Conservation (phyloP, 2,888 invertebrate genomes). For the Leucophenga maculata region DNA sequence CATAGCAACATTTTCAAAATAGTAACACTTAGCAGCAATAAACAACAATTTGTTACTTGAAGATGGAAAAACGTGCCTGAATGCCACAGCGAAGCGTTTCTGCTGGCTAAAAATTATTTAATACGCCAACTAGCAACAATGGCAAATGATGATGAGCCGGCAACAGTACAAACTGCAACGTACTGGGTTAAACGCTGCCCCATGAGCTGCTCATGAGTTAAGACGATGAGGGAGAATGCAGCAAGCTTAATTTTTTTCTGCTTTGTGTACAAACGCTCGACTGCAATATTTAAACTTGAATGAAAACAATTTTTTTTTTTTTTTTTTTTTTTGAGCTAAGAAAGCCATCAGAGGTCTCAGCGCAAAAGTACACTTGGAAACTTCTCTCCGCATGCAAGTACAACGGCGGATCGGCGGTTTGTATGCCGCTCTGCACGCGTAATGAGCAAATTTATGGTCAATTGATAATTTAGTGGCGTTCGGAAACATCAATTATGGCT, state of each 20-base stretch:
- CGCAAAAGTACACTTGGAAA: neutral
- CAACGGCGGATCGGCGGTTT: neutral
- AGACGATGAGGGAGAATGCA: neutral
- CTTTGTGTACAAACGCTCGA: neutral
- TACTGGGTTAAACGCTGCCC: conserved; percentile 50
- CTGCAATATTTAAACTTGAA: conserved; percentile 45
- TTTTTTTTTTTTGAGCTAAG: conserved; percentile 3
- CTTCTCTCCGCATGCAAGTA: neutral
- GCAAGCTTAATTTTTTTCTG: neutral
- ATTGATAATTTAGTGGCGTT: conserved; percentile 72
- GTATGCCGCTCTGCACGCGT: conserved; percentile 51
- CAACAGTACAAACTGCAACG: conserved; percentile 35
- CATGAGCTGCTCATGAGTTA: conserved; percentile 31
- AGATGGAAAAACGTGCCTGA: conserved; percentile 36
- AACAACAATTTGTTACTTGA: conserved; percentile 57
- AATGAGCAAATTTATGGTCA: conserved; percentile 72
- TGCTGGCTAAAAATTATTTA: conserved; percentile 57
- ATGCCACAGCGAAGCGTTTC: conserved; percentile 13
- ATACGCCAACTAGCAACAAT: conserved; percentile 55
- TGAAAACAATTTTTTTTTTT: conserved; percentile 41
- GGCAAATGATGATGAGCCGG: conserved; percentile 59
- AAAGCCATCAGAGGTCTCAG: conserved; percentile 7
- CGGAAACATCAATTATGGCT: conserved; percentile 71
- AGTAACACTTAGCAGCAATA: conserved; percentile 61
- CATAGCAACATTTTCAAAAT: conserved; percentile 41